phyloP scores from a whole-genome alignment of 2,888 invertebrate species.

The Kuschelorhynchus macadamiae region DNA sequence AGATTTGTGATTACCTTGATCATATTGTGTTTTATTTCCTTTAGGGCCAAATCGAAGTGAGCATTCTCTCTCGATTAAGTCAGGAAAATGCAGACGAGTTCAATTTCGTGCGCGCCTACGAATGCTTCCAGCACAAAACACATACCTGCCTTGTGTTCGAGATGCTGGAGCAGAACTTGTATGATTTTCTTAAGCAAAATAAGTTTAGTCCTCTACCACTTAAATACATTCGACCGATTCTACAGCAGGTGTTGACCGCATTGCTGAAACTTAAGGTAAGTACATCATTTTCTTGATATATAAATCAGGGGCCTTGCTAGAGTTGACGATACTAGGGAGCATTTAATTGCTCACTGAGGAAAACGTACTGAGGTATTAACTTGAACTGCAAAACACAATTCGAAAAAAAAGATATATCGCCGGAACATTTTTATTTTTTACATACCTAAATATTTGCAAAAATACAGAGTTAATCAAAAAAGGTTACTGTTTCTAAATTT shows the following conservation, averaged over 20 bases:
- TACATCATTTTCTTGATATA: not conserved
- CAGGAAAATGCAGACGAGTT: conserved; percentile 99
- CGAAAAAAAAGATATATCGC: too few species aligned
- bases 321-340: too few species aligned
- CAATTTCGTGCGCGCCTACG: conserved; percentile 99
- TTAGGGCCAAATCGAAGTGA: conserved; percentile 97
- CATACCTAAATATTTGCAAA: too few species aligned
- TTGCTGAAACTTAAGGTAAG: conserved; percentile 90
- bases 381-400: too few species aligned
- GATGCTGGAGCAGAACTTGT: conserved; percentile 99
- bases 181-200: conserved; percentile 99
- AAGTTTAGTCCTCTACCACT: conserved; percentile 99
- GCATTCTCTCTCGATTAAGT: conserved; percentile 91
- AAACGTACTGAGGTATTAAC: too few species aligned
- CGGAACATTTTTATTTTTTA: too few species aligned
- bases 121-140: conserved; percentile 99
- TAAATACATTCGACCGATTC: conserved; percentile 97
- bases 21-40: conserved; percentile 32
- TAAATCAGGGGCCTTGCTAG: too few species aligned
- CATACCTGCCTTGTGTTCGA: conserved; percentile 99
- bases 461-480: too few species aligned
- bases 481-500: too few species aligned
- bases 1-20: too few species aligned
- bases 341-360: not conserved
- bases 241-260: conserved; percentile 94